Evolutionary conservation across 2,797 vertebrate species (phyloP), one percentile per base, ranked within the genome.

Genomic region (Chelmon rostratus): DNA sequence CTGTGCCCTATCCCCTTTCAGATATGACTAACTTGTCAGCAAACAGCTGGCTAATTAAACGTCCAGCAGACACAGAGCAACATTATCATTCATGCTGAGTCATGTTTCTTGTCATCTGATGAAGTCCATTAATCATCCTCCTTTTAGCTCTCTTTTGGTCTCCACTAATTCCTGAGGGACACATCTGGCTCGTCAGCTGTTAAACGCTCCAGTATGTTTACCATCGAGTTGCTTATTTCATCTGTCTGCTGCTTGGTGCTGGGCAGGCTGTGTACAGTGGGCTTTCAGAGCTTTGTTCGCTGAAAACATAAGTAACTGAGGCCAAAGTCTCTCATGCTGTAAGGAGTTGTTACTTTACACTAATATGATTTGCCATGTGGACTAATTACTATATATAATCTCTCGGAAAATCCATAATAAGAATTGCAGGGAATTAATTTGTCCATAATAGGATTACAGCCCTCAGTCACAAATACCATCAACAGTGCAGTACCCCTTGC

Each of bases 361-460:
- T 76, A 80, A 89, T 74, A 28, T 52, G 66, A 79, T 79, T 82
- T 80, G 71, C 37, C 68, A 78, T 77, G 63, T 68, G 31, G 47
- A 78, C 37, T 68, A 85, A 89, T 88, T 87, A 65, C 21, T 59
- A 61, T 57, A 61, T 71, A 72, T 76, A 81, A 86, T 84, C 76
- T 56, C 54, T 57, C 8, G 28, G 31, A 79, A 84, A 89, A 83
- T 57, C 59, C 77, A 76, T 66, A 77, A 73, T 62, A 72, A 68
- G 84, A 57, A 67, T 68, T n/a, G 64, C 35, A 67, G 56, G 59
- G 79, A 78, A 88, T 82, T 31, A 68, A 82, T 81, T 70, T 78
- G 63, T 64, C 33, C 10, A 16, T 81, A 84, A 91, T 86, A 68
- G 79, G 79, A 88, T 90, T 84, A 88, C 35, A 77, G 47, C 63